Evolutionary conservation across 2,888 invertebrate genomes (phyloP).

Genomic region (Siphlonurus alternatus): DNA sequence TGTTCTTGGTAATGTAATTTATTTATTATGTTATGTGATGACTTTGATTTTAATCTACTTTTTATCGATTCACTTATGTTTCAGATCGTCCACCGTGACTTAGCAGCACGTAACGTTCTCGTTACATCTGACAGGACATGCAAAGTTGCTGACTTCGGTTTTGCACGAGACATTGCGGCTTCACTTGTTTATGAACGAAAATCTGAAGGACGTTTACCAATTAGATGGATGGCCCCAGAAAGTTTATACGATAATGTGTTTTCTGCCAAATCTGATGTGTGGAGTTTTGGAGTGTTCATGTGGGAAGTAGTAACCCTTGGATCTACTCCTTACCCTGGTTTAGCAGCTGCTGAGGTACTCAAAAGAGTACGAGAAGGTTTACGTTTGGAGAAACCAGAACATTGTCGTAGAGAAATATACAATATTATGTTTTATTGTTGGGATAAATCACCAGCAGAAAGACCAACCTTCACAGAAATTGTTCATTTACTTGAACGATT

Average conservation of each 20-base stretch:
- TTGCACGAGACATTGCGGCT: slow-evolving; percentile 74
- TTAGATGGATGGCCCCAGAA: slow-evolving; percentile 93
- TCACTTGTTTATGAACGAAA: slow-evolving; percentile 44
- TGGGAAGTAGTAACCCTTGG: slow-evolving; percentile 95
- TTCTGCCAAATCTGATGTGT: slow-evolving; percentile 85
- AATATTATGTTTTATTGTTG: slow-evolving; percentile 95
- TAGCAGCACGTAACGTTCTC: slow-evolving; percentile 77
- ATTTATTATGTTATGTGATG: too few species aligned
- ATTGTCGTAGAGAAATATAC: slow-evolving; percentile 80
- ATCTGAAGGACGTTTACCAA: slow-evolving; percentile 61
- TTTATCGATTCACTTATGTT: too few species aligned
- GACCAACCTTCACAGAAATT: slow-evolving; percentile 73
- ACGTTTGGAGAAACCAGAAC: slow-evolving; percentile 81
- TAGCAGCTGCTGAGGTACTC: slow-evolving; percentile 84
- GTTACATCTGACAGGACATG: slow-evolving; percentile 75
- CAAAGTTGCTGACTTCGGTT: slow-evolving; percentile 89
- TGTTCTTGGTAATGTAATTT: too few species aligned
- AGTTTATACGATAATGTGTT: slow-evolving; percentile 88
- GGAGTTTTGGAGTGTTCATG: slow-evolving; percentile 87
- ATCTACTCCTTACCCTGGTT: slow-evolving; percentile 86
- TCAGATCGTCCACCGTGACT: slow-evolving; percentile 66
- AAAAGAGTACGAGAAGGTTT: slow-evolving; percentile 75
- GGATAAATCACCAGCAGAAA: slow-evolving; percentile 66
- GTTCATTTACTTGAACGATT: slow-evolving; percentile 65
- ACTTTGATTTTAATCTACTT: too few species aligned